Base-by-base conservation (phyloP, 2,888 invertebrate species). In the Cyclophora punctaria region DNA sequence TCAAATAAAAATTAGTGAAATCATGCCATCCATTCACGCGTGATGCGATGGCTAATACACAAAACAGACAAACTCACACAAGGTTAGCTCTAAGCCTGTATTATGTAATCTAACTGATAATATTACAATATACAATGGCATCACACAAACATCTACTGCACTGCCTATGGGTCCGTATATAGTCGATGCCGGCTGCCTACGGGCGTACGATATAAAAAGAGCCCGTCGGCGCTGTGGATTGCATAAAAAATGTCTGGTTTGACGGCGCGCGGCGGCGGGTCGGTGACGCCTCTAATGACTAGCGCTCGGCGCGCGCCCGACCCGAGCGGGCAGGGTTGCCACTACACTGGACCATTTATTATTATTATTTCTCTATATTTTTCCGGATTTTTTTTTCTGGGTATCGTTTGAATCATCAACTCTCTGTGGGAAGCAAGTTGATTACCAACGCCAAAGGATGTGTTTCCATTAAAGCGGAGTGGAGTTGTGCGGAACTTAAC, bases 221-320 rank as follows among this genome's bases (percentile, higher is more conserved):
- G 60, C 63, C 68, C 59, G 73, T 72, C 73, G 62, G 60, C 60
- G 67, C 73, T 78, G 80, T 71, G 80, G 79, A 75, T 73, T 77
- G 83, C 81, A 86, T 87, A 86, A 87, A 87, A 87, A 87, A 85
- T 83, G 85, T 86, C 85, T 85, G 81, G 75, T 67, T 64, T 61
- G 82, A 82, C 66, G 60, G 78, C 71, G 71, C 53, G 68, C 69
- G 47, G 69, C 71, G 73, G 73, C 80, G 79, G 86, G 83, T 83
- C 85, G 86, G 77, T 80, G 82, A 80, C 84, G 83, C 83, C 78
- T 80, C 83, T 84, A 84, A 83, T 84, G 86, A 85, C 81, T 74
- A 44, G 42, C 44, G 69, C 66, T 52, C 52, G 55, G 71, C 62
- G 63, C 74, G 73, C 71, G 67, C 70, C 67, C 64, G 65, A 44